These are phyloP conservation scores for Perodicticus potto DNA, from an alignment of 2,797 vertebrate genomes.

Conservation along the genomic window DNA sequence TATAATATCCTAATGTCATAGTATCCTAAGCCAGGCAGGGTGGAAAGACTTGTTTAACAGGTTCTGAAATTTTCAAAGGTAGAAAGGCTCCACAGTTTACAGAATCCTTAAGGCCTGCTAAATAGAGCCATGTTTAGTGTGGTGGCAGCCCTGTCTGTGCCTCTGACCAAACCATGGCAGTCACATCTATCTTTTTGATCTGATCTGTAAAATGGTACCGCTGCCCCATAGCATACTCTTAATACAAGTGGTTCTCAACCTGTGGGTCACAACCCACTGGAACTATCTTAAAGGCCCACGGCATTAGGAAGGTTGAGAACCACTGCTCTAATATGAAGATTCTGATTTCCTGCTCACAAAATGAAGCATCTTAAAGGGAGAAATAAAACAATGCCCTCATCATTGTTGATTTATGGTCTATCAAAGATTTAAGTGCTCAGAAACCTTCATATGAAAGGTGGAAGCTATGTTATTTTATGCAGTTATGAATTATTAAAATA, in stretches of 20 bases:
- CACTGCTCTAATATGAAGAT: background rate
- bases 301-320: no score
- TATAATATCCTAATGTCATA: background rate
- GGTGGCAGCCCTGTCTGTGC: background rate
- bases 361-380: background rate
- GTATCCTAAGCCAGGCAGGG: background rate
- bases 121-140: background rate
- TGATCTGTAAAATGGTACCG: background rate
- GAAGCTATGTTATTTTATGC: constrained; percentile 38
- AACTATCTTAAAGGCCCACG: no score
- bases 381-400: constrained; percentile 11
- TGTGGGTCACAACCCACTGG: background rate
- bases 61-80: background rate
- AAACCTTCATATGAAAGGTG: constrained; percentile 19
- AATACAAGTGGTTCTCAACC: background rate
- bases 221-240: background rate
- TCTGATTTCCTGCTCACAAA: constrained; percentile 45
- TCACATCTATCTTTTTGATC: background rate
- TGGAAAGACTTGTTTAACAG: background rate
- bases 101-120: background rate
- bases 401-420: constrained; percentile 41
- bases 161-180: background rate
- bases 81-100: background rate
- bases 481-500: constrained; percentile 39
- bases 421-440: constrained; percentile 45